A percentile compares a stretch with the other conserved stretches of the same genome.
Evolutionary conservation across 2,888 invertebrate species (phyloP).

Genomic region (Adela reaumurella): DNA sequence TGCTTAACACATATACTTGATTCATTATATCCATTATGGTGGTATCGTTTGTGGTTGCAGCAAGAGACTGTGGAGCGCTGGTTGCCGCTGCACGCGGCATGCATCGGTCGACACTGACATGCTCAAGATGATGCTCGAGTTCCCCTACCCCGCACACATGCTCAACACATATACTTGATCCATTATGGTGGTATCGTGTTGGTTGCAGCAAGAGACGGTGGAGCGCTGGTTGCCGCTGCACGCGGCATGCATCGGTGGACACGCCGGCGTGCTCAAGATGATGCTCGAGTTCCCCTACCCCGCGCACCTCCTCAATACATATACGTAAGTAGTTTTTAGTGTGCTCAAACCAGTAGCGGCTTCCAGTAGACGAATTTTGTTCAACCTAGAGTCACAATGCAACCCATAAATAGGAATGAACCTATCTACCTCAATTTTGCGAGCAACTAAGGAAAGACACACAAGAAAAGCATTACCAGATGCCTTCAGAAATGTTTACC

Average conservation of each 20-base stretch:
- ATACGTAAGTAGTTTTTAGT: conserved; percentile 25
- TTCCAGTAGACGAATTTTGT: too few relatives aligned
- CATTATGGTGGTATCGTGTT: too few relatives aligned
- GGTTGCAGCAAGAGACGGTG: conserved; percentile 74
- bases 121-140: conserved; percentile 76
- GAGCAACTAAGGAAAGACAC: too few relatives aligned
- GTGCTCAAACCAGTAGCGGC: too few relatives aligned
- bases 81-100: conserved; percentile 91
- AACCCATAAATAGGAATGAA: too few relatives aligned
- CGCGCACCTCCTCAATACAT: conserved; percentile 32
- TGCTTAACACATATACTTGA: conserved; percentile 34
- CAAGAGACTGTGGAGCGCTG: too few relatives aligned
- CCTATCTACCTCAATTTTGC: too few relatives aligned
- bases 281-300: conserved; percentile 83
- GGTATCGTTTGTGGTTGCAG: too few relatives aligned
- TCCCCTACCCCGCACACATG: conserved; percentile 69
- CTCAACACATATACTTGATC: conserved; percentile 34
- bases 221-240: conserved; percentile 92
- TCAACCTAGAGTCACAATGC: too few relatives aligned
- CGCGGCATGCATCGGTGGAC: conserved; percentile 88
- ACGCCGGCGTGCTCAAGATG: conserved; percentile 70
- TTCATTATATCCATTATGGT: too few relatives aligned
- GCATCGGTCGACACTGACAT: conserved; percentile 84
- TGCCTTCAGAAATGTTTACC: too few relatives aligned
- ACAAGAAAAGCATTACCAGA: too few relatives aligned